Evolutionary conservation across 35 echinoderm and acorn worm genomes (phyloP).

Genomic region (Chiridota heheva): DNA sequence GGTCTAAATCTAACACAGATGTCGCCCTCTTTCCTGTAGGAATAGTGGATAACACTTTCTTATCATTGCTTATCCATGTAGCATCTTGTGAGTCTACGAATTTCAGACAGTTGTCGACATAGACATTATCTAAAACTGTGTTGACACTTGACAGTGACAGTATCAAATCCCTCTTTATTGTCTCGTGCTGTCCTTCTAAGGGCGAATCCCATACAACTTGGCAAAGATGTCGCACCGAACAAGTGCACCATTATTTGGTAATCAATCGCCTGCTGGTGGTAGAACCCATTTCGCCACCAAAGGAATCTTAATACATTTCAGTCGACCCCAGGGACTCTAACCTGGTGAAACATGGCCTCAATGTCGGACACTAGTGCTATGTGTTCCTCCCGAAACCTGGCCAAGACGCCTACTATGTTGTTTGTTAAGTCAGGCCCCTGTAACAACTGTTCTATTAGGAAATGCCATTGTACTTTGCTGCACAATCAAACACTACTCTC

Average conservation of each 20-base stretch:
- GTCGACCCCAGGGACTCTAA: slow-evolving; percentile 30
- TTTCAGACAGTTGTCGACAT: slow-evolving; percentile 39
- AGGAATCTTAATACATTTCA: slow-evolving; percentile 37
- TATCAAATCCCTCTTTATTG: slow-evolving; percentile 17
- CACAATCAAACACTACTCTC: slow-evolving; percentile 60
- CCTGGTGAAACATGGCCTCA: slow-evolving; percentile 65
- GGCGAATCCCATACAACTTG: slow-evolving; percentile 49
- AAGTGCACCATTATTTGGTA: slow-evolving; percentile 54
- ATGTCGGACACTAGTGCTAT: slow-evolving; percentile 59
- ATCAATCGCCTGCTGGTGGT: neutral
- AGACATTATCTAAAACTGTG: slow-evolving; percentile 34
- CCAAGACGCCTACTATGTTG: slow-evolving; percentile 33
- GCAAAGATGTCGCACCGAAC: slow-evolving; percentile 59
- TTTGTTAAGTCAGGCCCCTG: slow-evolving; percentile 53
- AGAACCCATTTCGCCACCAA: slow-evolving; percentile 55
- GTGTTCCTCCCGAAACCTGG: slow-evolving; percentile 31
- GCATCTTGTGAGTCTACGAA: neutral
- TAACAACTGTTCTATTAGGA: slow-evolving; percentile 41
- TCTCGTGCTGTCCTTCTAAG: slow-evolving; percentile 33
- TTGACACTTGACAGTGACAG: neutral
- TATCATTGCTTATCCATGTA: slow-evolving; percentile 51
- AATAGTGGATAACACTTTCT: slow-evolving; percentile 3
- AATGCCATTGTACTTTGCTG: slow-evolving; percentile 29
- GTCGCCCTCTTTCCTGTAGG: slow-evolving; percentile 30
- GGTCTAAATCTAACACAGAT: slow-evolving; percentile 39